Percentiles rank a stretch among this genome's conserved stretches.
Conservation (phyloP, 2,888 invertebrate species). For the Parnassius smintheus region DNA sequence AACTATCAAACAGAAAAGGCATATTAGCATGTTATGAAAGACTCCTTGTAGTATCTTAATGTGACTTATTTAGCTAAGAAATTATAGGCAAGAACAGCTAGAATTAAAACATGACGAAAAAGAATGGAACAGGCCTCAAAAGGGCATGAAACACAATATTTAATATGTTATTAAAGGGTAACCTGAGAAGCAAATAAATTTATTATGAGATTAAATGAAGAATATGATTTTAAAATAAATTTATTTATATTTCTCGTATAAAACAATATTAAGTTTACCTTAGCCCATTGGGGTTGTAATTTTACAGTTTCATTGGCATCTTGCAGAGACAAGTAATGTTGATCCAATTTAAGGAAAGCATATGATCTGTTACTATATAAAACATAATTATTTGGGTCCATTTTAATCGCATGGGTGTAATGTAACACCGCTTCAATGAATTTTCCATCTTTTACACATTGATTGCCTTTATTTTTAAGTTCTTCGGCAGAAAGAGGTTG, state of each 20-base stretch:
- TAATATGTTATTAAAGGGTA: too few species aligned
- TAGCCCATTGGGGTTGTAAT: slow-evolving; percentile 89
- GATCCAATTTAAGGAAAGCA: slow-evolving; percentile 88
- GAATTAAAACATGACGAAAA: too few species aligned
- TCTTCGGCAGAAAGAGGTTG: slow-evolving; percentile 71
- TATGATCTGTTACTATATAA: slow-evolving; percentile 90
- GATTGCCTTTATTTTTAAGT: slow-evolving; percentile 87
- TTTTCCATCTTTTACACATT: slow-evolving; percentile 86
- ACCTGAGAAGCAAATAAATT: too few species aligned
- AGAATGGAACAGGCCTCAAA: too few species aligned
- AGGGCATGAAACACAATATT: too few species aligned
- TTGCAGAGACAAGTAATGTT: slow-evolving; percentile 87
- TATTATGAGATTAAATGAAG: too few species aligned
- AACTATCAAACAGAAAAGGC: too few species aligned
- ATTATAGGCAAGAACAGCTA: too few species aligned
- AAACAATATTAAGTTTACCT: slow-evolving; percentile 69
- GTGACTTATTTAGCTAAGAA: too few species aligned
- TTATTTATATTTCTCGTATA: neutral
- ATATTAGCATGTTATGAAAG: too few species aligned
- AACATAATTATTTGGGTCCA: slow-evolving; percentile 85
- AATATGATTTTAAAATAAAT: neutral
- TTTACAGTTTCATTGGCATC: slow-evolving; percentile 89
- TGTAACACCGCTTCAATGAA: slow-evolving; percentile 88
- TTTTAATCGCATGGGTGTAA: slow-evolving; percentile 89
- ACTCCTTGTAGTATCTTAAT: too few species aligned